Evolutionary conservation across 2,797 vertebrate genomes (phyloP), one percentile per base, ranked within the genome.

Genomic region (Alouatta caraya): DNA sequence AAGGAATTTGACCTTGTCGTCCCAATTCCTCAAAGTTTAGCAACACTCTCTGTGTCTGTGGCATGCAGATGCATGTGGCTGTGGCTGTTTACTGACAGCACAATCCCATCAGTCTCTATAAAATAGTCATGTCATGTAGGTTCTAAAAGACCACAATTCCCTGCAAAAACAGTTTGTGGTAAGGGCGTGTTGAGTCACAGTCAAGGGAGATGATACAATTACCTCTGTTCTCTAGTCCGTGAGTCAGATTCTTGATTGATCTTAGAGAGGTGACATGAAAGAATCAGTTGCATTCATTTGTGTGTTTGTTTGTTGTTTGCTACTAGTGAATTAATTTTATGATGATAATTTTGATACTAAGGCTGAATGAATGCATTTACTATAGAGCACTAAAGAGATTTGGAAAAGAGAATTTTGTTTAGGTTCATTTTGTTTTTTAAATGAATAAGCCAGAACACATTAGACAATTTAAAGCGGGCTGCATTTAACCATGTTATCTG

Each of bases 341-440:
- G 67, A 88, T 42, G 42, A 44, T 93, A 37, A 61, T 78, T 94
- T 95, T 94, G 57, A n/a, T 67, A 61, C 10, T 8, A 15, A 95
- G 39, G 19, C 64, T 61, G 92, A 89, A 15, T 52, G 44, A 85
- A 46, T 57, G 0, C 24, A 11, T 59, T 92, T 55, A 52, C 48
- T 46, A 1, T 2, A 6, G 2, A 15, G 14, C 9, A 50, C 39
- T 78, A 14, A 79, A 78, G 72, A 90, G n/a, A 82, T 75, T 67
- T 26, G 24, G 42, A 48, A 30, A 55, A 7, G 61, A 59, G 55
- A 78, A 46, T 82, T 37, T 81, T 72, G 8, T 84, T 93, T 91
- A 30, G 21, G 76, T 93, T 97, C 55, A 42, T 85, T 28, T 64
- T 46, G 21, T 48, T 78, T 70, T 83, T 93, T 94, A 79, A 22